Evolutionary conservation across 1,140 invertebrate species (phyloP), one percentile per base, ranked within the genome.

Genomic region (Mercenaria mercenaria): DNA sequence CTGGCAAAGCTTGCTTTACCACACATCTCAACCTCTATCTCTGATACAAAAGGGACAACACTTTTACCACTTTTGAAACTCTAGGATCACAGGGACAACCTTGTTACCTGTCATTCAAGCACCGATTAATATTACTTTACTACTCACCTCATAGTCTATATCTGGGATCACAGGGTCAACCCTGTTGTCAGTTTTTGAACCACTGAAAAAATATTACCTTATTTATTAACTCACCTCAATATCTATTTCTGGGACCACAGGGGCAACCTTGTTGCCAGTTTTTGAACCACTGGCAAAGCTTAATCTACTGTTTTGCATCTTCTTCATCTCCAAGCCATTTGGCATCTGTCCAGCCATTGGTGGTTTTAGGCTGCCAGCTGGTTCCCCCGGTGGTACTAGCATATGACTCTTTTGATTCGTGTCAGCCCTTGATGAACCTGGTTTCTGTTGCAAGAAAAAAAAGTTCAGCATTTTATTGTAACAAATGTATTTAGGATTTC

Each of bases 281-380:
- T 43, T 82, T 23, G 76, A 37, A 37, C 76, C n/a, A 26, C 47
- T 56, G 10, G 50, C 80, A 61, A 64, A 26, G 32, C 80, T 82
- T 15, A 20, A 15, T 32, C 50, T 81, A 39, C 56, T 82, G 20
- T 32, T 26, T 29, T 82, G 52, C 37, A 82, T 41, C 26, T 34
- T 59, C 15, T 41, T 56, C 77, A 80, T 80, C n/a, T 82, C 80
- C 3, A 82, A 20, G n/a, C 80, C 80, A 67, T 82, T 82, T 1
- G 80, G 61, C 37, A 64, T 43, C 4, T 23, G 50, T 0, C 37
- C 39, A 10, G 50, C 26, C n/a, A 79, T 20, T 67, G 79, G 50
- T 1, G 74, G 34, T 26, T 77, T 77, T 11, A 43, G 39, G 3
- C 74, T 34, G 2, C 74, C 74, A 13, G n/a, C 41, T 32, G 74